Evolutionary conservation across 2,797 vertebrate genomes (phyloP).

Genomic region (Protosalanx chinensis): DNA sequence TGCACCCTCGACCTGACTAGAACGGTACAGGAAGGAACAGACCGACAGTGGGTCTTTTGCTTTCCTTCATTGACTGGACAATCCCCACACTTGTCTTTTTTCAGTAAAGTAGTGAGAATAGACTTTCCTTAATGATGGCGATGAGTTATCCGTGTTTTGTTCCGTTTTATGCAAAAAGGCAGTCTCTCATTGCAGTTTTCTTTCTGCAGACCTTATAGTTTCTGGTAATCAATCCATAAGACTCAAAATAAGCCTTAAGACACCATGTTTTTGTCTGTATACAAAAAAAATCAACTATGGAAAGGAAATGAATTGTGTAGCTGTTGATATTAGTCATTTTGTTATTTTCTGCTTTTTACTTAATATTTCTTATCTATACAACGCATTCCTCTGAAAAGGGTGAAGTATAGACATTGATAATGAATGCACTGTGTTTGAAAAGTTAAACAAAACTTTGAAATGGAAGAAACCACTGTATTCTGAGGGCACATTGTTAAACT

Average conservation of each 20-base stretch:
- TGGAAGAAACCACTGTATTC: conserved; percentile 56
- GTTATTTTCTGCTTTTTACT: conserved; percentile 66
- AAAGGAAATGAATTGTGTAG: conserved; percentile 67
- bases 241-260: conserved; percentile 75
- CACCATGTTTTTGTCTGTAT: conserved; percentile 71
- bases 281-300: conserved; percentile 52
- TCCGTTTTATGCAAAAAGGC: conserved; percentile 48
- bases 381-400: conserved; percentile 61
- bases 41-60: conserved; percentile 40
- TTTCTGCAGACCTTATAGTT: conserved; percentile 49
- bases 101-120: conserved; percentile 51
- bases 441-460: conserved; percentile 42
- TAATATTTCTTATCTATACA: conserved; percentile 61
- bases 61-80: conserved; percentile 48
- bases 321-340: conserved; percentile 65
- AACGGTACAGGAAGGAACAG: conserved; percentile 31
- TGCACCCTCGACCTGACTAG: conserved; percentile 37
- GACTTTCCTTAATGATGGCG: conserved; percentile 49
- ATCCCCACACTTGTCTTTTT: conserved; percentile 40
- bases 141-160: conserved; percentile 55
- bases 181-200: conserved; percentile 51
- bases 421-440: conserved; percentile 58
- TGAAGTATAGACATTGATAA: conserved; percentile 52
- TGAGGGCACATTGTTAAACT: conserved; percentile 60
- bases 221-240: conserved; percentile 53